Percentiles rank a stretch among this genome's conserved stretches.
Evolutionary conservation across 2,888 invertebrate species (phyloP).

Genomic region (Limnephilus rhombicus): DNA sequence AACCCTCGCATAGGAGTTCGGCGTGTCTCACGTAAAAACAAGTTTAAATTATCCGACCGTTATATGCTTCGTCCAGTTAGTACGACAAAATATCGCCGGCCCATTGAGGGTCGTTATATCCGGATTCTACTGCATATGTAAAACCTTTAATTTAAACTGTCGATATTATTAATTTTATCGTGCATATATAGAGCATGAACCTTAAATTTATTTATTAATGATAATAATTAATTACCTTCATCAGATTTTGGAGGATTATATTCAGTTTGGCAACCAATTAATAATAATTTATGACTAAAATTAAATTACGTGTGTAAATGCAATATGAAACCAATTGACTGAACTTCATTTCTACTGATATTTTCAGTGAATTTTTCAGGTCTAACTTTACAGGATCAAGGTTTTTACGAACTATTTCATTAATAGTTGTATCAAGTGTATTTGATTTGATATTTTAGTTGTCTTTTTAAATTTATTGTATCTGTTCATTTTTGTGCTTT

Average conservation of each 20-base stretch:
- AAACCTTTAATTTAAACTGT: neutral
- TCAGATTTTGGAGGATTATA: neutral
- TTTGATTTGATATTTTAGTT: conserved; percentile 67
- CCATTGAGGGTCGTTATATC: too few relatives aligned
- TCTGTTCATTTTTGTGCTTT: conserved; percentile 17
- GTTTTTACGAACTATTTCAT: conserved; percentile 71
- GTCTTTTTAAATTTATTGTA: conserved; percentile 32
- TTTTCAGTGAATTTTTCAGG: conserved; percentile 78
- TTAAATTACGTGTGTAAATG: neutral
- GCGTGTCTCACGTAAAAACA: too few relatives aligned
- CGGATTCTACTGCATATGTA: neutral
- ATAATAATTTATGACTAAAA: neutral
- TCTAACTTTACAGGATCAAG: conserved; percentile 78
- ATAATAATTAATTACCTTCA: neutral
- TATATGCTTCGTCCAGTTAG: too few relatives aligned
- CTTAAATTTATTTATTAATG: neutral
- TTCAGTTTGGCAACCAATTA: neutral
- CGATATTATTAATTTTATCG: neutral
- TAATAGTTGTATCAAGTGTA: conserved; percentile 67
- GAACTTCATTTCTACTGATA: conserved; percentile 71
- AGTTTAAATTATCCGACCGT: too few relatives aligned
- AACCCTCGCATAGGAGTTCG: too few relatives aligned
- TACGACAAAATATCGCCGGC: too few relatives aligned
- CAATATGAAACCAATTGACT: neutral
- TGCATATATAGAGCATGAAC: neutral